Evolutionary conservation across 2,888 invertebrate genomes (phyloP), one percentile per base, ranked within the genome.

Genomic region (Eustalomyia histrio): DNA sequence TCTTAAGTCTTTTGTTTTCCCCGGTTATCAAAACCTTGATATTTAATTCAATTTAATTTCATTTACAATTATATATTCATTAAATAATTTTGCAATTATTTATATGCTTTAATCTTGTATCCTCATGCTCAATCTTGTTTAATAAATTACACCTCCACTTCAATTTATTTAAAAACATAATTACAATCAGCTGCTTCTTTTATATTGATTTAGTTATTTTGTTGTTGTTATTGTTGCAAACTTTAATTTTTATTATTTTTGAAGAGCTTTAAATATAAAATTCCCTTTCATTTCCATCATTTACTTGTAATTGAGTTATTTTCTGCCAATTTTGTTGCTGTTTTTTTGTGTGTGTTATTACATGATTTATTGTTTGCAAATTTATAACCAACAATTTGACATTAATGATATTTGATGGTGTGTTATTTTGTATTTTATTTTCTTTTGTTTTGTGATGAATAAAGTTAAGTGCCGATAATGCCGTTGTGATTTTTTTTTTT

Each of bases 311-410:
- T 78, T 78, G 72, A 78, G 78, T 78, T 78, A 78, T 78, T 72
- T 72, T 67, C 60, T 72, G 24, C 8, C 12, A 55, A 9, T 58
- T 21, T 39, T 60, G 29, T 67, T 43, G 39, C 39, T 29, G 3
- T 29, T 29, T 6, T 29, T 29, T 29, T n/a, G 24, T 60, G 53
- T 63, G 63, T 67, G 76, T 64, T 75, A 65, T 60, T 76, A 47
- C 72, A 61, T 75, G 72, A 78, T 82, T 79, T 83, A 76, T 76
- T 82, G 73, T 72, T 73, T 79, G 73, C 58, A 75, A 76, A 75
- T 76, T 76, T 78, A 63, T 71, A 79, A 73, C 74, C 71, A 76
- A 75, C 82, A 83, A 80, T 79, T 80, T 79, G 83, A 83, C 82
- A 79, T 76, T 74, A 80, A 83, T 82, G 78, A 78, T 71, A 65